These are phyloP conservation scores for Phenganax stokvisi DNA, from an alignment of 92 coral and sea anemone species.

Conservation along the genomic window DNA sequence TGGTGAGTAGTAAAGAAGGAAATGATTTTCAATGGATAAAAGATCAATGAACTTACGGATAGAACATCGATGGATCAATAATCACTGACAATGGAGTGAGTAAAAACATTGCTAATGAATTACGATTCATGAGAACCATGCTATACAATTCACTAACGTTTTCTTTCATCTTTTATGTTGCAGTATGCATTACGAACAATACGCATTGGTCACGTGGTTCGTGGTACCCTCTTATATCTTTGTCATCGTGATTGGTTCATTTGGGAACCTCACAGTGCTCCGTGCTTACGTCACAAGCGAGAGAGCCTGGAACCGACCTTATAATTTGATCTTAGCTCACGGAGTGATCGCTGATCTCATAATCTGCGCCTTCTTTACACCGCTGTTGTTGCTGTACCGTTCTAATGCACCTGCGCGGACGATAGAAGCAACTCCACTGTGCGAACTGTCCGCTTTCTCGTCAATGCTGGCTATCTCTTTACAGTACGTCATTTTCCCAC, in stretches of 20 bases:
- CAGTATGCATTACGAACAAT: conserved; percentile 54
- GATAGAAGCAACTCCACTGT: conserved; percentile 71
- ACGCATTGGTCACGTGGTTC: conserved; percentile 59
- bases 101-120: too few species aligned
- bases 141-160: too few species aligned
- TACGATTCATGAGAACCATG: too few species aligned
- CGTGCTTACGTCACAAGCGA: conserved; percentile 61
- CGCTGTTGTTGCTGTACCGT: conserved; percentile 74
- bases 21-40: too few species aligned
- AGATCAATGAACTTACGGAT: too few species aligned
- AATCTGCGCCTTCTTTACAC: conserved; percentile 70
- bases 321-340: conserved; percentile 71
- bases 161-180: background rate
- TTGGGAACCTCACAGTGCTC: conserved; percentile 68
- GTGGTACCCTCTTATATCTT: conserved; percentile 64
- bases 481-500: conserved; percentile 75
- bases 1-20: too few species aligned
- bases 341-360: conserved; percentile 76
- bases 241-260: conserved; percentile 60
- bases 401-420: conserved; percentile 62
- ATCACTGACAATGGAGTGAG: too few species aligned
- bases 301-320: conserved; percentile 50
- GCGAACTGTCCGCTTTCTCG: conserved; percentile 62
- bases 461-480: conserved; percentile 79
- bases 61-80: too few species aligned